Evolutionary conservation across 2,888 invertebrate genomes (phyloP).

Genomic region (Pollenia griseotomentosa): DNA sequence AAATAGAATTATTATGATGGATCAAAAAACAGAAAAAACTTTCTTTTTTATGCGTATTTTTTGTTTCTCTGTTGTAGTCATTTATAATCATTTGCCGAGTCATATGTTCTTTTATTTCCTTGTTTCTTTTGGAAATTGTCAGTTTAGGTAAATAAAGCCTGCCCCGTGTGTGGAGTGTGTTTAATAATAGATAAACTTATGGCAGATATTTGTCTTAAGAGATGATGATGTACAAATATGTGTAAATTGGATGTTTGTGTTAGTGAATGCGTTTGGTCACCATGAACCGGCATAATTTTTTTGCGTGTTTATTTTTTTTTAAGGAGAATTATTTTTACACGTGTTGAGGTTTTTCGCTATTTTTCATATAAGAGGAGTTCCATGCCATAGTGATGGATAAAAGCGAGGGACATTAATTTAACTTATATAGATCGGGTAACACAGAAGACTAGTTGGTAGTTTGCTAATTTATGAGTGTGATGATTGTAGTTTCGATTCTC

Average conservation of each 20-base stretch:
- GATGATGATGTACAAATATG: not conserved
- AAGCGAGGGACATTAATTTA: too few relatives aligned
- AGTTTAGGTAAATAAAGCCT: conserved; percentile 10
- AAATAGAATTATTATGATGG: not conserved
- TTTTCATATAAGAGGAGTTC: conserved; percentile 16
- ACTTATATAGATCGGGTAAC: too few relatives aligned
- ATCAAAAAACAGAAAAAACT: not conserved
- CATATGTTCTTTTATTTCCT: conserved; percentile 9
- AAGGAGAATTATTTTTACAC: conserved; percentile 20
- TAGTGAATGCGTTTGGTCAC: conserved; percentile 2
- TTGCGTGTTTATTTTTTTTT: not conserved
- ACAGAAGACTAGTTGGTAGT: too few relatives aligned
- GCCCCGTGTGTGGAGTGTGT: not conserved
- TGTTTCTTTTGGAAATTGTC: not conserved
- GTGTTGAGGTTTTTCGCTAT: conserved; percentile 44
- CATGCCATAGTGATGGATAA: not conserved
- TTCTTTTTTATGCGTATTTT: conserved; percentile 12
- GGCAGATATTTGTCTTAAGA: conserved; percentile 35
- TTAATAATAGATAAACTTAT: conserved; percentile 26
- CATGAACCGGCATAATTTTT: conserved; percentile 59
- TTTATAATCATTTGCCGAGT: conserved; percentile 51
- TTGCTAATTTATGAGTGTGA: too few relatives aligned
- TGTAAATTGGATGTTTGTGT: not conserved
- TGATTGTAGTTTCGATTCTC: too few relatives aligned
- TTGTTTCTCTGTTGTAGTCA: conserved; percentile 6